Base-by-base conservation (phyloP, 2,797 vertebrate genomes). In the Allobates femoralis region DNA sequence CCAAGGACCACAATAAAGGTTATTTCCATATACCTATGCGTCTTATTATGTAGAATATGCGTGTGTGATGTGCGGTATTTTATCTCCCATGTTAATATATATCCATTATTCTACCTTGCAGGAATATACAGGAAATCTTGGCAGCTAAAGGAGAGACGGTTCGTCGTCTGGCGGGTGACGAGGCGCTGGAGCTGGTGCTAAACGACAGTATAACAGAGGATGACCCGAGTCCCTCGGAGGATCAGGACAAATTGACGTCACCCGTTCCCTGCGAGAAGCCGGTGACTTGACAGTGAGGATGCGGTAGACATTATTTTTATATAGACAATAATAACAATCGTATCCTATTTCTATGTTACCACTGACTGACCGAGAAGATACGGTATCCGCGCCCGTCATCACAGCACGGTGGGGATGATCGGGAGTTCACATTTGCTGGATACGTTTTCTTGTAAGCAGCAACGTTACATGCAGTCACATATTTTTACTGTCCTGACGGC, bases 81-180 rank as follows among this genome's bases (percentile, higher is more conserved):
- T 60, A 21, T 46, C 1, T 1, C 21, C 4, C 5, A 74, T 46
- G 26, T 46, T 62, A 15, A 23, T 67, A 14, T 77, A 15, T 67
- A 7, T 84, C 14, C 51, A 30, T 46, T 78, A 0, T 88, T 30
- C 55, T 71, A 5, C 79, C 23, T 84, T 90, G 26, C 82, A 99
- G 98, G 92, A 99, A 99, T 60, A 95, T 99, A 1, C 98, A 99
- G 91, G 97, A 99, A 90, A 99, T 99, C 91, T 95, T 99, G 34
- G 96, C 97, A 15, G 96, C 97, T 86, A 96, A 93, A 93, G 98
- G 98, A 71, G 97, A 99, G 91, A 91, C 91, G 0, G 97, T 99
- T 89, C 92, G 21, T 89, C 95, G 95, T 26, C 58, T 96, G 55
- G 91, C 92, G 41, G 94, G 94, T 0, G 92, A 95, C 1, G 93